phyloP scores from a whole-genome alignment of 2,888 invertebrate species.

The Neoaliturus tenellus region DNA sequence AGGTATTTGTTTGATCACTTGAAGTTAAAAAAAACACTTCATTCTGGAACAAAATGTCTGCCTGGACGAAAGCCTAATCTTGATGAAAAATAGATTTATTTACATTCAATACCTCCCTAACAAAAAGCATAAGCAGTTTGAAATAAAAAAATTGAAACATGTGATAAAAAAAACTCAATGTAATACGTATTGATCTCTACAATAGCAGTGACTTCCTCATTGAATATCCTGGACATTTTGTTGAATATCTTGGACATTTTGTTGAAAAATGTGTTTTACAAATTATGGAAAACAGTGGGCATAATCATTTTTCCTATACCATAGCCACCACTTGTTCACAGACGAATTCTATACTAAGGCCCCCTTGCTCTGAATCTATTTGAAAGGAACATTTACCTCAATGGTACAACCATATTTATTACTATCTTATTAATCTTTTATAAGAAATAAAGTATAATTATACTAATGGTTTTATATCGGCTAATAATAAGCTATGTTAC shows the following conservation, averaged over 20 bases:
- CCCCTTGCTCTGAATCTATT: background rate
- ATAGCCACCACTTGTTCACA: background rate
- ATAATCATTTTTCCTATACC: background rate
- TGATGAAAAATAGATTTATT: slow-evolving; percentile 41
- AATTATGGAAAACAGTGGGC: background rate
- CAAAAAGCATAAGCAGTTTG: slow-evolving; percentile 45
- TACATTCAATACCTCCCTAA: slow-evolving; percentile 35
- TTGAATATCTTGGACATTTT: no score
- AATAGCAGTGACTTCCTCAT: background rate
- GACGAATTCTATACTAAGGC: slow-evolving; percentile 13
- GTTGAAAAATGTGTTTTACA: background rate
- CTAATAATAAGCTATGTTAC: no score
- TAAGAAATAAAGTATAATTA: no score
- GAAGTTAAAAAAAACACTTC: slow-evolving; percentile 15
- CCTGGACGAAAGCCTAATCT: slow-evolving; percentile 40
- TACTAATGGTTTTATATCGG: no score
- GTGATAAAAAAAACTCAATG: slow-evolving; percentile 41
- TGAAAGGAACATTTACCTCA: background rate
- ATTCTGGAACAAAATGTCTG: background rate
- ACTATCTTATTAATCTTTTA: no score
- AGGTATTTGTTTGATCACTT: slow-evolving; percentile 13
- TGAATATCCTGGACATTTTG: background rate
- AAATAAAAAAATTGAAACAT: slow-evolving; percentile 41
- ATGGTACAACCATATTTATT: no score
- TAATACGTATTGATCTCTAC: slow-evolving; percentile 28